Percentiles rank a stretch among this genome's conserved stretches.
Conservation (phyloP, 2,888 invertebrate genomes). For the Gryllus longicercus region DNA sequence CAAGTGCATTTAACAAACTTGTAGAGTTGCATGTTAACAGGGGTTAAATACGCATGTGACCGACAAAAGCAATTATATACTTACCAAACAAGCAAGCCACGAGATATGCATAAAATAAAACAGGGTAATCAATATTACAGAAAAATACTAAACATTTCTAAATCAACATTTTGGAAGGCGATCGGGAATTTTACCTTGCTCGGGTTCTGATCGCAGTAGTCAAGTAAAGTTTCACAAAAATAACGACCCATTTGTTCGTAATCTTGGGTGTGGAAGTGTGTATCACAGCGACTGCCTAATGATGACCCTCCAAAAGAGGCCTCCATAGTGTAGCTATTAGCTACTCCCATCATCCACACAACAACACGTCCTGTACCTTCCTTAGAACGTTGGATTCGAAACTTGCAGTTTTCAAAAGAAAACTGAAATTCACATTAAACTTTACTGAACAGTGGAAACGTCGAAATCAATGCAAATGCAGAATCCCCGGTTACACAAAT, state of each 20-base stretch:
- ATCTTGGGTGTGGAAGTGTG: slow-evolving; percentile 79
- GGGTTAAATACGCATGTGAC: neutral
- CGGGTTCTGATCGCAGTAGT: slow-evolving; percentile 84
- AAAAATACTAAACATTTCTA: neutral
- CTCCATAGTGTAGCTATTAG: slow-evolving; percentile 93
- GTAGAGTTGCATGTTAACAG: no score
- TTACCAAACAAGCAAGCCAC: neutral
- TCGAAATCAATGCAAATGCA: no score
- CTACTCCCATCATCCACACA: slow-evolving; percentile 92
- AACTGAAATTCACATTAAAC: slow-evolving; percentile 58
- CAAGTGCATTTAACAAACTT: neutral
- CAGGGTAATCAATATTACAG: neutral
- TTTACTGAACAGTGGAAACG: no score
- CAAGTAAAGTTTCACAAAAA: slow-evolving; percentile 88
- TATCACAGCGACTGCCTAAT: slow-evolving; percentile 73
- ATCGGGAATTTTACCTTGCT: slow-evolving; percentile 60
- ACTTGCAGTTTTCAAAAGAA: slow-evolving; percentile 90
- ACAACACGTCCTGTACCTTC: slow-evolving; percentile 93
- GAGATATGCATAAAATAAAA: neutral
- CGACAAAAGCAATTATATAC: neutral
- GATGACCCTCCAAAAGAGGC: slow-evolving; percentile 91
- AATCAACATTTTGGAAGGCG: neutral
- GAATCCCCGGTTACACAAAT: no score
- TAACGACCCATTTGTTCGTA: slow-evolving; percentile 80
- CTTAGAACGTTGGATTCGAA: slow-evolving; percentile 87